Base-by-base conservation (phyloP, 2,113 vertebrate genomes). In the Anseranas semipalmata region DNA sequence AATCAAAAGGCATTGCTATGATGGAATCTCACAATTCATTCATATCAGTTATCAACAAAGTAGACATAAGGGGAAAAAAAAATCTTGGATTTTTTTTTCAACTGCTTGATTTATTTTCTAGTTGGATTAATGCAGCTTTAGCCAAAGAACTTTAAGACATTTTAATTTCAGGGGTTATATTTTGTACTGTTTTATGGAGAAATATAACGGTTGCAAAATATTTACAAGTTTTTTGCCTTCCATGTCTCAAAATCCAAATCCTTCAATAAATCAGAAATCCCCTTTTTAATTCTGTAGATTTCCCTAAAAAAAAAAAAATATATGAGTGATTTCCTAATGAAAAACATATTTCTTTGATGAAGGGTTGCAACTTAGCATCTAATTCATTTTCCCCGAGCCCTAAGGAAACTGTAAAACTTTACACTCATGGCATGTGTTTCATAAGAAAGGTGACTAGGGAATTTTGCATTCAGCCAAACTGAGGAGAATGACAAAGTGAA, bases 21-120 rank as follows among this genome's bases (percentile, higher is more conserved):
- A 39, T 87, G 32, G 82, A 93, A 91, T 93, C 76, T 92, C 92
- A 93, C 12, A 43, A 90, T 95, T 92, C 83, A 66, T 86, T 97
- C 77, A 13, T 55, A 83, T 90, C 63, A 94, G 95, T 97, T 95
- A 94, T 91, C 89, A 94, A 83, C 60, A 25, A 76, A 76, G 76
- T 15, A 96, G 53, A 87, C 60, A 85, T 89, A 6, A 7, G 9
- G 30, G 6, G 52, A 25, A 53, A 30, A 79, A 3, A 55, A 81
- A 59, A 59, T 46, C 53, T 85, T 85, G 12, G 71, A 83, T 68
- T 48, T 50, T n/a, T 41, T 88, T 94, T 95, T 96, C 87, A 70
- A 82, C 27, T 95, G 72, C 58, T 76, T 56, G 15, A 46, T 66
- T 88, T 96, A 77, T 95, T 94, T 85, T 60, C 10, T 79, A 87